These are phyloP conservation scores for Vicugna pacos DNA, from an alignment of 2,113 vertebrate genomes.

Conservation along the genomic window DNA sequence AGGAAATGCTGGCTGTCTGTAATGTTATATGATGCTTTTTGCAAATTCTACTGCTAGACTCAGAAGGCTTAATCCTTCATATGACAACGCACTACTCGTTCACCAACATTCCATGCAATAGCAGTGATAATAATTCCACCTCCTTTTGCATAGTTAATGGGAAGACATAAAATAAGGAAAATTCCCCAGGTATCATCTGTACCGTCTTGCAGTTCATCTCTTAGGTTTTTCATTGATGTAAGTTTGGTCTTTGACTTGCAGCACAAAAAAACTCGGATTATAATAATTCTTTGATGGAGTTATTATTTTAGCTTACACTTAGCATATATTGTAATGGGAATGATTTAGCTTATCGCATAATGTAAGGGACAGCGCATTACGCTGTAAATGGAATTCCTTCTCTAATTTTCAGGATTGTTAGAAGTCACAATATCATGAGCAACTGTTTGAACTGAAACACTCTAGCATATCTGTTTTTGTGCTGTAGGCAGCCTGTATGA, in stretches of 20 bases:
- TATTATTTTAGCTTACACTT: neutral
- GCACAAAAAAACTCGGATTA: neutral
- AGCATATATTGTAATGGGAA: neutral
- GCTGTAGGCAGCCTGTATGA: neutral
- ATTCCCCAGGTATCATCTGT: neutral
- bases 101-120: neutral
- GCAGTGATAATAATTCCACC: neutral
- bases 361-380: neutral
- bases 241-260: neutral
- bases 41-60: neutral
- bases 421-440: neutral
- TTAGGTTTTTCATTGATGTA: neutral
- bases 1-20: neutral
- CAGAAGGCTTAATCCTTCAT: neutral
- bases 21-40: neutral
- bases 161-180: neutral
- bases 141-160: neutral
- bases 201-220: neutral
- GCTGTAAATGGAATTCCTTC: neutral
- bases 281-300: neutral
- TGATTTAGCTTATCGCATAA: neutral
- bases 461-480: neutral
- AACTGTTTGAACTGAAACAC: neutral
- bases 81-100: neutral
- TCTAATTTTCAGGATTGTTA: neutral